Percentiles rank a stretch among this genome's conserved stretches.
Evolutionary conservation across 2,888 invertebrate genomes (phyloP).

Genomic region (Catocala fraxini): DNA sequence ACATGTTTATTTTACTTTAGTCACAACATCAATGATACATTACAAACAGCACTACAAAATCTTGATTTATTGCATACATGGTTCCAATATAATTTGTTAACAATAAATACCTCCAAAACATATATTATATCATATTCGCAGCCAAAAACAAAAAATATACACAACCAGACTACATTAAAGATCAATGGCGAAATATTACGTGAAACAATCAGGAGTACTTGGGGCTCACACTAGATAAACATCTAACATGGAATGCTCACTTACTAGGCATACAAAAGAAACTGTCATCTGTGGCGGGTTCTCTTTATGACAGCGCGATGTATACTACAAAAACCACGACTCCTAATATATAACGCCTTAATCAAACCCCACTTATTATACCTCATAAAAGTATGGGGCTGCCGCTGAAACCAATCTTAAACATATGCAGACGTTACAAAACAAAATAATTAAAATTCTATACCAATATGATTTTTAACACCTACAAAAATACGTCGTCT

Average conservation of each 20-base stretch:
- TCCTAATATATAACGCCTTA: background rate
- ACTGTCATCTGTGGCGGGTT: background rate
- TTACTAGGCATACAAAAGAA: background rate
- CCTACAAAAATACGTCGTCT: too few species aligned
- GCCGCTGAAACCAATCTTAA: background rate
- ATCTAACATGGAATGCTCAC: conserved; percentile 12
- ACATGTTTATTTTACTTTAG: conserved; percentile 38
- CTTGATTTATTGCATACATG: too few species aligned
- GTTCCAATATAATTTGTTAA: too few species aligned
- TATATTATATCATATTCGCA: background rate
- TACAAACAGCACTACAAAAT: too few species aligned
- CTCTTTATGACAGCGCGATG: background rate
- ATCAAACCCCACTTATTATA: too few species aligned
- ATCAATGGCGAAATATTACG: background rate
- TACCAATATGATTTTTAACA: background rate
- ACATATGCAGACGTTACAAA: background rate
- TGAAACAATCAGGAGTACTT: background rate
- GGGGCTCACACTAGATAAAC: conserved; percentile 4
- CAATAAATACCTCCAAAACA: conserved; percentile 17
- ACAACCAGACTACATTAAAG: background rate
- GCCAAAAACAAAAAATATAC: background rate
- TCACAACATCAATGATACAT: conserved; percentile 7
- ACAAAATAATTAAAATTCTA: background rate
- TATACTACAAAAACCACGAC: background rate
- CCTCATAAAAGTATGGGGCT: too few species aligned